These are phyloP conservation scores for Halcyon chelicuti DNA, from an alignment of 2,797 vertebrate species.

Conservation along the genomic window DNA sequence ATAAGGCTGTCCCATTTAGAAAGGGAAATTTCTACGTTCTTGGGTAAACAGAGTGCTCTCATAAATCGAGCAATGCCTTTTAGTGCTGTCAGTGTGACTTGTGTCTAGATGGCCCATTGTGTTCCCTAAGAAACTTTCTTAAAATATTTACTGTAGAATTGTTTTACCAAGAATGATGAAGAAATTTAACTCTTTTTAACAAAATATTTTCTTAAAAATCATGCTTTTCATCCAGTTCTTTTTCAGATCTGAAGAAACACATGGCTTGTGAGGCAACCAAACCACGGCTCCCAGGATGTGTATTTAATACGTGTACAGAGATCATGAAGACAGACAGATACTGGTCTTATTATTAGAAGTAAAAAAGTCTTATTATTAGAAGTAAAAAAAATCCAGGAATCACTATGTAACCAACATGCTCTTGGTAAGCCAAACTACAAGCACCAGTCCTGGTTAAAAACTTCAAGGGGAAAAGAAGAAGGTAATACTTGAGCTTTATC, in stretches of 20 bases:
- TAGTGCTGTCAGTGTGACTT: slow-evolving; percentile 59
- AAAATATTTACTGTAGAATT: slow-evolving; percentile 76
- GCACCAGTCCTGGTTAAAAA: neutral
- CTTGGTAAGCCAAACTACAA: rapidly evolving
- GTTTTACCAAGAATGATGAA: slow-evolving; percentile 27
- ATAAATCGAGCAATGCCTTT: slow-evolving; percentile 68
- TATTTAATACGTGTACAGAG: neutral
- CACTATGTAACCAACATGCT: neutral
- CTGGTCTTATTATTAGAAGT: neutral
- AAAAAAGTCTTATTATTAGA: neutral
- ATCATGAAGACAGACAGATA: neutral
- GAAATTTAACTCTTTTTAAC: slow-evolving; percentile 51
- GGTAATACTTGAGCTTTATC: rapidly evolving
- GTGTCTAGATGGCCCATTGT: slow-evolving; percentile 50
- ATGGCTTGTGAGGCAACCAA: neutral
- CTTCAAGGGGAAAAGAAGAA: neutral
- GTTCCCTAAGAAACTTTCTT: slow-evolving; percentile 69
- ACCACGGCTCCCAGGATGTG: neutral
- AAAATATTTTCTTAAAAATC: slow-evolving; percentile 21
- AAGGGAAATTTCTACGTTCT: slow-evolving; percentile 83
- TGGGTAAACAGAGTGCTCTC: slow-evolving; percentile 78
- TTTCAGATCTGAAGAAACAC: slow-evolving; percentile 9
- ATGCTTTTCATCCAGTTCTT: neutral
- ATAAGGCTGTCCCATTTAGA: slow-evolving; percentile 79
- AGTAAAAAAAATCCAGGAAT: neutral